Conservation (phyloP, 2,888 invertebrate species). For the Pyrrhia umbra region DNA sequence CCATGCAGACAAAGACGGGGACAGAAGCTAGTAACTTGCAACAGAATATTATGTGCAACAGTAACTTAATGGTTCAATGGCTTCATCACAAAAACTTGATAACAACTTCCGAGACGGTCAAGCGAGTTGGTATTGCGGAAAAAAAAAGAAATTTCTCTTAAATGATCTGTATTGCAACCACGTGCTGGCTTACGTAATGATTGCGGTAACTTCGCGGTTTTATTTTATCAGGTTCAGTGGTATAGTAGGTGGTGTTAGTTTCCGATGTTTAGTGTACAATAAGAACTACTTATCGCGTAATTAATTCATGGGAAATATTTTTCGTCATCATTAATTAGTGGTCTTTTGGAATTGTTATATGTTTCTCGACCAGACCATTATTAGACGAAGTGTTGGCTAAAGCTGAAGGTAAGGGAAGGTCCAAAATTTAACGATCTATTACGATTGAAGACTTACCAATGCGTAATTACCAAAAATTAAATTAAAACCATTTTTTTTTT, state of each 20-base stretch:
- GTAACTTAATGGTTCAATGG: conserved; percentile 53
- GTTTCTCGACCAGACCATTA: too few relatives aligned
- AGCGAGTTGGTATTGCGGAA: conserved; percentile 28
- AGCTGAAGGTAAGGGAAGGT: too few relatives aligned
- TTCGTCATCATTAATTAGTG: too few relatives aligned
- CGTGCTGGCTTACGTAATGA: conserved; percentile 44
- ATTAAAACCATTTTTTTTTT: too few relatives aligned
- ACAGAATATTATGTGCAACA: conserved; percentile 37
- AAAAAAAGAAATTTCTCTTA: conserved; percentile 55
- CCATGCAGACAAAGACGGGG: too few relatives aligned
- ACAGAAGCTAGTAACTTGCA: conserved; percentile 22
- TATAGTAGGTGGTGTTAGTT: conserved; percentile 1
- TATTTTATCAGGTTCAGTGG: conserved; percentile 4
- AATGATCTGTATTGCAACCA: conserved; percentile 40
- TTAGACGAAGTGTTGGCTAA: too few relatives aligned
- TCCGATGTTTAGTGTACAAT: neutral
- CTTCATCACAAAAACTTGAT: conserved; percentile 54
- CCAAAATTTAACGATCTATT: too few relatives aligned
- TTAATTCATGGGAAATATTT: too few relatives aligned
- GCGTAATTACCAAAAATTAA: too few relatives aligned
- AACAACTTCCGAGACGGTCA: conserved; percentile 52
- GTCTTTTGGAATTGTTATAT: too few relatives aligned
- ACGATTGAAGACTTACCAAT: too few relatives aligned
- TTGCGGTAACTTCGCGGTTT: conserved; percentile 23
- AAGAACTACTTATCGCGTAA: too few relatives aligned